A percentile compares a stretch with the other conserved stretches of the same genome.
phyloP scores from a whole-genome alignment of 1,140 invertebrate genomes.

The Drosophila obscura region DNA sequence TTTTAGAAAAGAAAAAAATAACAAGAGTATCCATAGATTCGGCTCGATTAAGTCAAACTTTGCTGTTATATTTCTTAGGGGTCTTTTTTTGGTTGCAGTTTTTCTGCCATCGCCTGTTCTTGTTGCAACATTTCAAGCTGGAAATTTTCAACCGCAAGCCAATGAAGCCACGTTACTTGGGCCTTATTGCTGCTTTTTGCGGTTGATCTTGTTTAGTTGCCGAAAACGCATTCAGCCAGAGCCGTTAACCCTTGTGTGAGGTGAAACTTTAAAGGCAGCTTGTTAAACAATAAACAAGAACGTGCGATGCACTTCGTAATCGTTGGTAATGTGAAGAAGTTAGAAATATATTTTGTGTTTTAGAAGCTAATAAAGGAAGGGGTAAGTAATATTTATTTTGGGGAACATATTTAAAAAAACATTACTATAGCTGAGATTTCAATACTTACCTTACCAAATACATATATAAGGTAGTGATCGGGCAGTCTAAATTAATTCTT shows the following conservation, averaged over 20 bases:
- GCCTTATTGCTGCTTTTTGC: conserved; percentile 28
- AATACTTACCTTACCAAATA: no score
- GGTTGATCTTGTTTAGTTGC: conserved; percentile 57
- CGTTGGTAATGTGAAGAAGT: no score
- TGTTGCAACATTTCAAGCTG: conserved; percentile 62
- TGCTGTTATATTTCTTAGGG: background rate
- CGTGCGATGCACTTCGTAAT: no score
- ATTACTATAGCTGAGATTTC: no score
- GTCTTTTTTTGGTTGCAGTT: conserved; percentile 14
- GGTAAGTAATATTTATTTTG: no score
- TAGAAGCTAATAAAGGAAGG: no score
- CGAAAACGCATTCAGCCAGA: conserved; percentile 49
- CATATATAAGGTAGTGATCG: no score
- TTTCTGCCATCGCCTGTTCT: conserved; percentile 57
- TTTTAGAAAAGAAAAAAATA: background rate
- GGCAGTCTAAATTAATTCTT: no score
- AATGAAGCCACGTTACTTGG: conserved; percentile 44
- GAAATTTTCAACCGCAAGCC: conserved; percentile 52
- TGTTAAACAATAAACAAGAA: background rate
- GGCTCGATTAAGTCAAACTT: background rate
- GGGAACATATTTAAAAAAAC: no score
- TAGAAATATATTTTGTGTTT: no score
- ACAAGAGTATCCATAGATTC: conserved; percentile 15
- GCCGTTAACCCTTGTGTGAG: conserved; percentile 55
- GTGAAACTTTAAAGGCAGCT: background rate